These are phyloP conservation scores for Pandemis cinnamomeana DNA, from an alignment of 2,888 invertebrate species.

Conservation along the genomic window DNA sequence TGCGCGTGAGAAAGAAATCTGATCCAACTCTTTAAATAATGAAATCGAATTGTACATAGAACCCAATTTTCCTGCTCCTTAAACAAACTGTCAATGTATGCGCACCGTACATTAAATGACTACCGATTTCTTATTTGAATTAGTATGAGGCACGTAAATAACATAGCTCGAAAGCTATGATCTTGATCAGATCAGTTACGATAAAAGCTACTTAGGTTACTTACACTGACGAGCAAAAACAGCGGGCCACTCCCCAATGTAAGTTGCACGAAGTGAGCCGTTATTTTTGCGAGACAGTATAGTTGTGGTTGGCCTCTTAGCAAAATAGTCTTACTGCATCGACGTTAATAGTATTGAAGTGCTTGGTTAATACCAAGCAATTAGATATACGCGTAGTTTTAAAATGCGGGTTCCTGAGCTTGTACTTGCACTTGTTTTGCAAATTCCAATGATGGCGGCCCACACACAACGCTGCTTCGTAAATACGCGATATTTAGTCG, in stretches of 20 bases:
- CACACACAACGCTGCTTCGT: conserved; percentile 66
- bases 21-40: conserved; percentile 7
- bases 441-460: conserved; percentile 73
- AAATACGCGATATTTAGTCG: conserved; percentile 64
- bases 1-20: conserved; percentile 21
- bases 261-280: too few species aligned
- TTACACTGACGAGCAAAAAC: too few species aligned
- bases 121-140: conserved; percentile 22
- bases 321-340: not conserved
- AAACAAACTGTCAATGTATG: conserved; percentile 11
- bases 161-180: not conserved
- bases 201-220: not conserved
- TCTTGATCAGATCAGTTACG: not conserved
- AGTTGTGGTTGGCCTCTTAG: conserved; percentile 1
- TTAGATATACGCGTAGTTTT: conserved; percentile 59
- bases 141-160: not conserved
- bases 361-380: conserved; percentile 39
- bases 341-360: not conserved
- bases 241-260: too few species aligned
- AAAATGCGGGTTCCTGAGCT: conserved; percentile 48
- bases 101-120: not conserved
- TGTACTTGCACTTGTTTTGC: conserved; percentile 58
- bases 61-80: conserved; percentile 8
- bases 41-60: not conserved
- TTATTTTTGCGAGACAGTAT: too few species aligned